These are phyloP conservation scores for Bedellia somnulentella DNA, from an alignment of 2,888 invertebrate genomes.

Conservation along the genomic window DNA sequence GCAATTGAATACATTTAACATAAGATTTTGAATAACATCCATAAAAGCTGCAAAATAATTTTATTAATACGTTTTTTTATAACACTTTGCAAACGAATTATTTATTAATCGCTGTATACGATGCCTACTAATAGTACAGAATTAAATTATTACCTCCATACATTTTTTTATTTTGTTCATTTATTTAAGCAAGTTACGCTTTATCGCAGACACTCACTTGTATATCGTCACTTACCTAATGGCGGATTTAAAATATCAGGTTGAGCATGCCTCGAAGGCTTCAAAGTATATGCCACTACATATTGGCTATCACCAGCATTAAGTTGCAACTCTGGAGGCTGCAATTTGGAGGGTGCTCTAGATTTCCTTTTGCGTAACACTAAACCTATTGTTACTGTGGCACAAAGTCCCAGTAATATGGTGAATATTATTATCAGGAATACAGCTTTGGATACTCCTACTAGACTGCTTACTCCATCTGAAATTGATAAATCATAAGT, in stretches of 20 bases:
- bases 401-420: conserved; percentile 25
- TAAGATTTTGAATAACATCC: too few relatives aligned
- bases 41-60: too few relatives aligned
- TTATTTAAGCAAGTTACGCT: too few relatives aligned
- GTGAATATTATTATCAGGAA: conserved; percentile 42
- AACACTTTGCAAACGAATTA: too few relatives aligned
- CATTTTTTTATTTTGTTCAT: too few relatives aligned
- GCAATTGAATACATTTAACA: too few relatives aligned
- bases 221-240: conserved; percentile 61
- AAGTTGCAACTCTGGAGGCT: conserved; percentile 47
- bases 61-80: too few relatives aligned
- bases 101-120: too few relatives aligned
- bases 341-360: conserved; percentile 30
- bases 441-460: conserved; percentile 36
- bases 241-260: conserved; percentile 83
- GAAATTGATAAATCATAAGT: too few relatives aligned
- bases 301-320: conserved; percentile 82
- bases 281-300: conserved; percentile 82
- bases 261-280: conserved; percentile 67
- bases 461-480: conserved; percentile 39
- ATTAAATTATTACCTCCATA: too few relatives aligned
- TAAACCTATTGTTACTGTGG: conserved; percentile 26
- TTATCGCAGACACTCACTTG: too few relatives aligned
- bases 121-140: too few relatives aligned
- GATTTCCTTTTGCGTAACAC: conserved; percentile 28